These are phyloP conservation scores for Melanocharis versteri DNA, from an alignment of 2,113 vertebrate species.

Conservation along the genomic window DNA sequence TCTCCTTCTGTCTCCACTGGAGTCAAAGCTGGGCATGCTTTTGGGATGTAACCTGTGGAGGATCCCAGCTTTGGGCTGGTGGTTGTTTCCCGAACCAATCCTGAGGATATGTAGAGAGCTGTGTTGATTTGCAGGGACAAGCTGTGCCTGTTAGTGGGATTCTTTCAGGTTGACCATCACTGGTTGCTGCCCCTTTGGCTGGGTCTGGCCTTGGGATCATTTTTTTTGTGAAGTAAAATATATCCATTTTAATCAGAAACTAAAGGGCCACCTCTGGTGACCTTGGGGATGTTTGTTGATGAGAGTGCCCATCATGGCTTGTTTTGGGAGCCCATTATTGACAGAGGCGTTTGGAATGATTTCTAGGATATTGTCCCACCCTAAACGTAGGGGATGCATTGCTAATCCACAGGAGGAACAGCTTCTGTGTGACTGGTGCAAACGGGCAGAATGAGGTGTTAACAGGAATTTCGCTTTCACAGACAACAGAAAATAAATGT, in stretches of 20 bases:
- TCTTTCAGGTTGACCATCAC: rapidly evolving
- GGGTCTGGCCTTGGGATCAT: not conserved
- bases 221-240: not conserved
- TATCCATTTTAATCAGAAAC: not conserved
- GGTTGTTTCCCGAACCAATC: not conserved
- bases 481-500: not conserved
- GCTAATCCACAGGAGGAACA: not conserved
- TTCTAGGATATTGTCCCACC: not conserved
- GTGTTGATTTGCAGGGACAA: not conserved
- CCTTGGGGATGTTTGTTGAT: not conserved
- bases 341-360: not conserved
- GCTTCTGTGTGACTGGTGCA: not conserved
- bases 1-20: not conserved
- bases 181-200: not conserved
- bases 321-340: not conserved
- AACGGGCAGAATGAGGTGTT: not conserved
- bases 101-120: not conserved
- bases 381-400: not conserved
- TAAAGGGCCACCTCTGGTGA: not conserved
- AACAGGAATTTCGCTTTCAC: not conserved
- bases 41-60: not conserved
- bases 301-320: not conserved
- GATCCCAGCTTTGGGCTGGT: not conserved
- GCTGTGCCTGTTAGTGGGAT: not conserved
- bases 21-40: not conserved